Percentiles rank a stretch among this genome's conserved stretches.
phyloP scores from a whole-genome alignment of 2,113 vertebrate species.

The Podarcis muralis region DNA sequence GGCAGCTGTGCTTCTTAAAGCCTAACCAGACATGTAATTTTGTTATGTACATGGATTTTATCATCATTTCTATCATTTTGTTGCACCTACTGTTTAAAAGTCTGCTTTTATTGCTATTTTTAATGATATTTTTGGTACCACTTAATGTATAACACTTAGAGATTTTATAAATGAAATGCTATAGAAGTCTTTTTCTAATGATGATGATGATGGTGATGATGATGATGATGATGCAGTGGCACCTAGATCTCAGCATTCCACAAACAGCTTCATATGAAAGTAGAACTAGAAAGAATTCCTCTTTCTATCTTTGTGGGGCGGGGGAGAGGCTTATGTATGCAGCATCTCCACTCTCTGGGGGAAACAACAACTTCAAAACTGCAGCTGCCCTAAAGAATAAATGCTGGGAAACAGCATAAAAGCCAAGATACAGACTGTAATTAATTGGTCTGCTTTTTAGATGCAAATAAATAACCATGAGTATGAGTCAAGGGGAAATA shows the following conservation, averaged over 20 bases:
- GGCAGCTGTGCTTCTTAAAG: background rate
- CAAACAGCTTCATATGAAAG: background rate
- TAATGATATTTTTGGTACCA: too few species aligned
- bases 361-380: background rate
- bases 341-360: background rate
- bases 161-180: too few species aligned
- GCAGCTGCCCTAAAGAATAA: background rate
- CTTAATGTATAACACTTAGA: too few species aligned
- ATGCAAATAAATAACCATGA: background rate
- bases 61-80: too few species aligned
- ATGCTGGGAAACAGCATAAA: background rate
- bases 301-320: background rate
- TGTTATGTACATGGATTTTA: too few species aligned
- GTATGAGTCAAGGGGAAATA: background rate
- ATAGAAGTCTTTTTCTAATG: too few species aligned
- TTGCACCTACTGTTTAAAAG: too few species aligned
- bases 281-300: background rate
- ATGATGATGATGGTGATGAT: too few species aligned
- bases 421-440: background rate
- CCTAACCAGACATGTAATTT: background rate
- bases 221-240: background rate
- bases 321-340: background rate
- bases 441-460: constrained; percentile 21
- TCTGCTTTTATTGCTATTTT: too few species aligned
- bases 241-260: background rate